Evolutionary conservation across 2,113 vertebrate species (phyloP).

Genomic region (Polyodon spathula): DNA sequence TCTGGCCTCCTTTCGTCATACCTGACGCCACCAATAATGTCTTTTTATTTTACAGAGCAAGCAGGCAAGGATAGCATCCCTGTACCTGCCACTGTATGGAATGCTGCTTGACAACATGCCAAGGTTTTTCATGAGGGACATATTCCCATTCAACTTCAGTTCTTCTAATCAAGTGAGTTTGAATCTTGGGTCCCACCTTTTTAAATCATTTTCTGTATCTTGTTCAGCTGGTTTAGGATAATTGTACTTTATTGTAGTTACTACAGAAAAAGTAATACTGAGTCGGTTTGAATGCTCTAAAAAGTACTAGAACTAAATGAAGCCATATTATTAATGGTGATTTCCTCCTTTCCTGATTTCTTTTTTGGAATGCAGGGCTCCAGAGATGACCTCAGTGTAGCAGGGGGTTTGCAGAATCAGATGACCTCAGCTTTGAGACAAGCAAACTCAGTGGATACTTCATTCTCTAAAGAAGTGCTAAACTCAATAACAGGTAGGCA

Average conservation of each 20-base stretch:
- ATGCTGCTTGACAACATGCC: conserved; percentile 97
- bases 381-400: conserved; percentile 82
- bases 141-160: conserved; percentile 82
- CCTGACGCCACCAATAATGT: too few species aligned
- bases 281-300: too few species aligned
- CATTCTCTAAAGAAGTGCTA: conserved; percentile 94
- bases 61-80: conserved; percentile 82
- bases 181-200: background rate
- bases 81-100: conserved; percentile 93
- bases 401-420: conserved; percentile 62
- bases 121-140: conserved; percentile 87
- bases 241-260: too few species aligned
- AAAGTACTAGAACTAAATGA: too few species aligned
- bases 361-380: conserved; percentile 64
- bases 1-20: background rate
- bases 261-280: too few species aligned
- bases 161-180: conserved; percentile 81
- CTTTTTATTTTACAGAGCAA: conserved; percentile 62
- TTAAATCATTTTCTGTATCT: too few species aligned
- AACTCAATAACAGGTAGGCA: conserved; percentile 92
- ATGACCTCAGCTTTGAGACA: conserved; percentile 63
- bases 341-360: background rate
- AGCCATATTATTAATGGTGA: too few species aligned
- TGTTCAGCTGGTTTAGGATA: too few species aligned
- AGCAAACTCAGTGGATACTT: conserved; percentile 84